Base-by-base conservation (phyloP, 2,888 invertebrate species). In the Tachina grossa region DNA sequence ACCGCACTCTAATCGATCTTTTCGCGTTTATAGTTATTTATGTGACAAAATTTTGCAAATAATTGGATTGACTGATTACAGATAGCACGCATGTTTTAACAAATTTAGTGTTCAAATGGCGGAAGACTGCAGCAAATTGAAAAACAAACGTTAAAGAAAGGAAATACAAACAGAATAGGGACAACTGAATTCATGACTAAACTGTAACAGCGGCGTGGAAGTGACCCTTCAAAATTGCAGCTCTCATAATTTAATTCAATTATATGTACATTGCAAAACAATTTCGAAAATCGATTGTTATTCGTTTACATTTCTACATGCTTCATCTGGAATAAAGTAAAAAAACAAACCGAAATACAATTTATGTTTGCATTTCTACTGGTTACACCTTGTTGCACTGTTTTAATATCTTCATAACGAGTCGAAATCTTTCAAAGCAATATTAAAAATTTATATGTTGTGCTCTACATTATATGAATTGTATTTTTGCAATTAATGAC, bases 21-120 rank as follows among this genome's bases (percentile, higher is more conserved):
- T 85, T 78, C 61, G 68, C 75, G 65, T 81, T 82, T 87, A 89
- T 90, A 90, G 91, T 92, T 91, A 92, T 92, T 92, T 92, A 92
- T 92, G 92, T 92, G 92, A 92, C 92, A 92, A 92, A 92, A 92
- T 92, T 92, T 91, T 90, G 90, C 92, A 92, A 92, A 92, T 92
- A 92, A 92, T 92, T 92, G 91, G 91, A 92, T 92, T 92, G 91
- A 92, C 90, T 90, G 91, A 91, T 91, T 91, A 90, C 89, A 91
- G 91, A 91, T 91, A 90, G 89, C 88, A 89, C 88, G 89, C 86
- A 84, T 86, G 85, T 87, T 74, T 83, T 83, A 81, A 79, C 76
- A 82, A 43, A 55, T 41, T 53, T 82, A 59, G 49, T 59, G 74
- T 69, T 61, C 59, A 76, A 82, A 79, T 72, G 81, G 47, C 69